Conservation (phyloP, 2,797 vertebrate species). For the Poliocrania exsul region DNA sequence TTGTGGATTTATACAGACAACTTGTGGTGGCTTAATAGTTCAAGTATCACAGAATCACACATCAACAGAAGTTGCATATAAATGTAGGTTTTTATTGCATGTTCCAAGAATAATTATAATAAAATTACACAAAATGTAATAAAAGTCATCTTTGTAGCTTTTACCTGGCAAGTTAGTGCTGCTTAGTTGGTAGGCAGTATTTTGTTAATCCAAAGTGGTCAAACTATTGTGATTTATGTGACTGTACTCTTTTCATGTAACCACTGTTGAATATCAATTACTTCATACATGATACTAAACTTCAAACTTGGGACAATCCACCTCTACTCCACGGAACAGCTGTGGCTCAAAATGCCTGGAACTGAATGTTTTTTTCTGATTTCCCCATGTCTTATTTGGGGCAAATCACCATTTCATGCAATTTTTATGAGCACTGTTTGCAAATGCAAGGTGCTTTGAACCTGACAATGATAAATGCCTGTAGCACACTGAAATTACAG, state of each 20-base stretch:
- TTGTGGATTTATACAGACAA: neutral
- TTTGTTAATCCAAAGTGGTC: neutral
- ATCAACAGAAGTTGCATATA: neutral
- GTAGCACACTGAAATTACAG: neutral
- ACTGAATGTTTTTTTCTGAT: neutral
- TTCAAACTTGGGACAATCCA: neutral
- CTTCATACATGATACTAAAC: neutral
- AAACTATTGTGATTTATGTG: slow-evolving; percentile 1
- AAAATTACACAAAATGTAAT: neutral
- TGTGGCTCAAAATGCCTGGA: neutral
- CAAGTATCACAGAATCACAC: neutral
- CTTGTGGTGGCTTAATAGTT: neutral
- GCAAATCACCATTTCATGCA: neutral
- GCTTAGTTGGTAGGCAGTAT: neutral
- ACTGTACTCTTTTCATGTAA: neutral
- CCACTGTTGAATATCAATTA: neutral
- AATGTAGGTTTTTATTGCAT: neutral
- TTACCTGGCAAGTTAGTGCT: neutral
- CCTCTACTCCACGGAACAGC: neutral
- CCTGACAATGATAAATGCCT: neutral
- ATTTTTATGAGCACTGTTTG: neutral
- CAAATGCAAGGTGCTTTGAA: neutral
- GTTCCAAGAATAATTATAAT: neutral
- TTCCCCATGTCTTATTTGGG: neutral
- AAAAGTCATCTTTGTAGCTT: neutral